Base-by-base conservation (phyloP, 2,113 vertebrate genomes). In the Aphelocoma coerulescens region DNA sequence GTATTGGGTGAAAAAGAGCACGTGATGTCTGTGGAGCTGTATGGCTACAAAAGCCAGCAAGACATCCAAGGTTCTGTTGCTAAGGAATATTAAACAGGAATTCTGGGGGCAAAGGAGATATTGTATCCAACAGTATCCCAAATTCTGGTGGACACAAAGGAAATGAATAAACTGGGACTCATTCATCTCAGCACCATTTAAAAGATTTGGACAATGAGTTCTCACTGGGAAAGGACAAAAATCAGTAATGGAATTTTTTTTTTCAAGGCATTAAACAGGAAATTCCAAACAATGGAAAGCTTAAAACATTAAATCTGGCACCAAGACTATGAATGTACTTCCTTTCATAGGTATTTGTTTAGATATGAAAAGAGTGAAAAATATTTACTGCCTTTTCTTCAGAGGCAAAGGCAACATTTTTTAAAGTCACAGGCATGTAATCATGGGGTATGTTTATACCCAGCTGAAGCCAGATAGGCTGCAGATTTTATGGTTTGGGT, bases 31-130 rank as follows among this genome's bases (percentile, higher is more conserved):
- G 92, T 49, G 37, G 73, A 92, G 65, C 16, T 92, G 30, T 68
- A 54, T 46, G 73, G 65, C 54, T 57, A 89, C 88, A 84, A 96
- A 95, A 93, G 73, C 82, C n/a, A 41, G 57, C 65, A 87, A 95
- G 89, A 94, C 63, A 68, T 91, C 33, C 84, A 91, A 68, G 21
- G 66, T 89, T 78, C 68, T 87, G 95, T 97, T 93, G 92, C 86
- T 95, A 97, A 95, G 96, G 93, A 92, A 91, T 96, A 93, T 92
- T 87, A 92, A 95, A 73, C 77, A 94, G 80, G 94, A 96, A 97
- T 96, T 91, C 91, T 91, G 33, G n/a, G 49, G 72, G 49, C 49
- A 95, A 80, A 89, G 77, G 46, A 87, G 88, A 94, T 69, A 81
- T 75, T 97, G 92, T 96, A 85, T 93, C 68, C 82, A 76, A 54